Evolutionary conservation across 2,888 invertebrate genomes (phyloP).

Genomic region (Elgonia sp.): DNA sequence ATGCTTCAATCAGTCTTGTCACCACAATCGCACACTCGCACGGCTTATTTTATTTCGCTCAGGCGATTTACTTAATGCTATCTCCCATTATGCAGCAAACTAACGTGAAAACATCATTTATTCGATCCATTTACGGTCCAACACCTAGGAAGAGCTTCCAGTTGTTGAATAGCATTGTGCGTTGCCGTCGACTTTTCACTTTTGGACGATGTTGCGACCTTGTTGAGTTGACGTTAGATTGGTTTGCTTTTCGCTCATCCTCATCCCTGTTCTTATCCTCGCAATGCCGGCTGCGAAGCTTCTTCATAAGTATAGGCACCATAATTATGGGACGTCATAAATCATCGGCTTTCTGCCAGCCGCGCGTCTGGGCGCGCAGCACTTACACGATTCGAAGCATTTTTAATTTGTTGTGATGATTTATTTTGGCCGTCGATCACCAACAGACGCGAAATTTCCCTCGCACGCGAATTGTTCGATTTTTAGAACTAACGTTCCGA

Average conservation of each 20-base stretch:
- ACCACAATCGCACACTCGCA: background rate
- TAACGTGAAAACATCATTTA: constrained; percentile 47
- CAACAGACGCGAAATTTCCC: constrained; percentile 35
- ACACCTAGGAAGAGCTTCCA: constrained; percentile 8
- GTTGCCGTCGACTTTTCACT: constrained; percentile 54
- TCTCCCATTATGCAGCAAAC: constrained; percentile 21
- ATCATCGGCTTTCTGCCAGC: constrained; percentile 62
- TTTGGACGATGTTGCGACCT: constrained; percentile 45
- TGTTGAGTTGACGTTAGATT: constrained; percentile 9
- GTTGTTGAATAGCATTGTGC: constrained; percentile 50
- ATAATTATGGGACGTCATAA: constrained; percentile 68
- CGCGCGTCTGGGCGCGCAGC: constrained; percentile 41
- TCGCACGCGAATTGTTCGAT: constrained; percentile 19
- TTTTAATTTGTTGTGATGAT: constrained; percentile 72
- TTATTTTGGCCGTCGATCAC: constrained; percentile 70
- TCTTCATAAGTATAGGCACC: constrained; percentile 36
- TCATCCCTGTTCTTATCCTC: constrained; percentile 10
- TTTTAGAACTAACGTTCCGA: constrained; percentile 35
- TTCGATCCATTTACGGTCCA: constrained; percentile 35
- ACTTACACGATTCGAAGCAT: constrained; percentile 68
- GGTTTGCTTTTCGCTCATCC: constrained; percentile 1
- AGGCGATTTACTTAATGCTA: constrained; percentile 21
- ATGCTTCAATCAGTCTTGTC: background rate
- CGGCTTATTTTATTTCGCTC: constrained; percentile 34
- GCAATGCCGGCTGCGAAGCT: constrained; percentile 10